Percentiles rank a stretch among this genome's conserved stretches.
Evolutionary conservation across 2,888 invertebrate species (phyloP).

Genomic region (Polietes domitor): DNA sequence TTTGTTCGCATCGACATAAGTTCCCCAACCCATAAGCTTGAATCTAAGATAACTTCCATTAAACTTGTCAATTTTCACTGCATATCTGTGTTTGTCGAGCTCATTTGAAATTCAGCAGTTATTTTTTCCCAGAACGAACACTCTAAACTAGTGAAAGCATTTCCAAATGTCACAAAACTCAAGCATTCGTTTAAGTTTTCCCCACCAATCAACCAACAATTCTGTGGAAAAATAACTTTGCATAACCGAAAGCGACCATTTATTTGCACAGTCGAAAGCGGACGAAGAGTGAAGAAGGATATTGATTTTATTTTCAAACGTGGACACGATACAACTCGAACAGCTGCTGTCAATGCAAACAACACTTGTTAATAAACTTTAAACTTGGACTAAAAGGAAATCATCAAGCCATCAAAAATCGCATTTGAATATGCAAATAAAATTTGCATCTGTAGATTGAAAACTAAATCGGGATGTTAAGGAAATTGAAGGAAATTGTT

Average conservation of each 20-base stretch:
- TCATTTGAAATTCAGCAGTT: too few species aligned
- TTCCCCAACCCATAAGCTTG: too few species aligned
- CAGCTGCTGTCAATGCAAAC: constrained; percentile 14
- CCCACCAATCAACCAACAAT: not conserved
- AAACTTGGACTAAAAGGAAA: not conserved
- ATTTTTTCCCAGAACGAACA: too few species aligned
- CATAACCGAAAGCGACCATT: not conserved
- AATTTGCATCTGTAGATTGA: not conserved
- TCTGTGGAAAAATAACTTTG: not conserved
- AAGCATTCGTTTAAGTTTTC: not conserved
- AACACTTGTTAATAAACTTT: constrained; percentile 8
- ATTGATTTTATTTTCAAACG: constrained; percentile 2
- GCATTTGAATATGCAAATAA: not conserved
- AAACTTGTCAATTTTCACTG: too few species aligned
- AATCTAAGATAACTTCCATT: too few species aligned
- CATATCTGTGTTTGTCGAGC: too few species aligned
- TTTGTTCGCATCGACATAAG: too few species aligned
- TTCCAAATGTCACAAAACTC: not conserved
- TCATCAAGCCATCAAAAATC: not conserved
- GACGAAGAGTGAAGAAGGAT: not conserved
- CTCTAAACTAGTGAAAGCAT: too few species aligned
- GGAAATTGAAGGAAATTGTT: not conserved
- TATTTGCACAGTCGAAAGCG: not conserved
- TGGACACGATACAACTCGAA: not conserved
- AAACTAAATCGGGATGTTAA: not conserved